Percentiles rank a stretch among this genome's conserved stretches.
phyloP scores from a whole-genome alignment of 2,113 vertebrate species.

The Oxyruncus cristatus region DNA sequence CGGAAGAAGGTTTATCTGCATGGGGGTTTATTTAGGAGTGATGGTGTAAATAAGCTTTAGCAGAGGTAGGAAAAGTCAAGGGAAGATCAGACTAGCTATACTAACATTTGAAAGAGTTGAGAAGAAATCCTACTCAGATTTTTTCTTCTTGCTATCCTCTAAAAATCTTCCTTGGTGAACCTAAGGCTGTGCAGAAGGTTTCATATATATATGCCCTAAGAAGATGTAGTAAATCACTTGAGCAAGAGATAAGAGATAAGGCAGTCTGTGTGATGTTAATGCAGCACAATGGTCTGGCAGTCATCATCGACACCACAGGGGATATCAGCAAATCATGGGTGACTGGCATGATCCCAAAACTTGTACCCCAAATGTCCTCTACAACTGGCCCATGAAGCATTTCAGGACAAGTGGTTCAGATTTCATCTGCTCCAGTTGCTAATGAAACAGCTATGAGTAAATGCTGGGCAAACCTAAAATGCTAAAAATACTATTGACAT shows the following conservation, averaged over 20 bases:
- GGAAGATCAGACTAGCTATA: background rate
- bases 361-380: slow-evolving; percentile 7
- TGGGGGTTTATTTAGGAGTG: accelerated
- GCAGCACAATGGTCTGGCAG: slow-evolving; percentile 10
- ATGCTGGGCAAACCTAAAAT: background rate
- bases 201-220: background rate
- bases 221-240: slow-evolving; percentile 14
- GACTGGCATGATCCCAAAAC: background rate
- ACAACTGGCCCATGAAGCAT: background rate
- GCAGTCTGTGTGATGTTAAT: slow-evolving; percentile 57
- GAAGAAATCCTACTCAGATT: background rate
- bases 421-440: background rate
- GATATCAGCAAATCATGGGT: slow-evolving; percentile 27
- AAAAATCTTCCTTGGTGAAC: background rate
- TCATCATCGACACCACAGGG: slow-evolving; percentile 8
- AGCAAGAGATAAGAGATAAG: background rate
- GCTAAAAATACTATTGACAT: background rate
- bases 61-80: background rate
- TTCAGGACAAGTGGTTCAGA: background rate
- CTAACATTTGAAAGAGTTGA: background rate
- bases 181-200: background rate
- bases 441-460: background rate
- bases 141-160: background rate
- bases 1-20: background rate
- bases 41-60: background rate